Base-by-base conservation (phyloP, 2,113 vertebrate genomes). In the Stegostoma tigrinum region DNA sequence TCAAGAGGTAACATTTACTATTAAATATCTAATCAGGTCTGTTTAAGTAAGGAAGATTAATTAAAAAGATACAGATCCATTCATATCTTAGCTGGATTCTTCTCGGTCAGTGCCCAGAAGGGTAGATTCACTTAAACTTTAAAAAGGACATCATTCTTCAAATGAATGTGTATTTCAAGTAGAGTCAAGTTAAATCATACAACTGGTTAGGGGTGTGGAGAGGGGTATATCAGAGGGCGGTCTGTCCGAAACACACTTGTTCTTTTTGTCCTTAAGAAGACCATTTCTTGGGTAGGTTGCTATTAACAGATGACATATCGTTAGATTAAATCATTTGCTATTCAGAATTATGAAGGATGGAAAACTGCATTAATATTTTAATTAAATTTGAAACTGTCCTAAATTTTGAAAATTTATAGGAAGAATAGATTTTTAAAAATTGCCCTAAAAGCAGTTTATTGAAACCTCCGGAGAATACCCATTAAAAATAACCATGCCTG, bases 141-240 rank as follows among this genome's bases (percentile, higher is more conserved):
- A 95, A 24, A 48, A 75, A 93, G 89, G 89, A 93, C 89, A 66
- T 61, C 89, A 67, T 93, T 93, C 34, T 72, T 95, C 72, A 95
- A 27, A 95, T 95, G 45, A 95, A 48, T 67, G 93, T 95, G 55
- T 19, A 72, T 95, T 95, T 95, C 94, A 95, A 95, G 68, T 95
- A 95, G 38, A 72, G 67, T 48, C 94, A 95, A 72, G 94, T 68
- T 48, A 95, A 95, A 52, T 45, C 93, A 95, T 72, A 52, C 8
- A 95, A 75, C 38, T 64, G n/a, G 61, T n/a, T 91, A 30, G 89
- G 15, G 1, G 2, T n/a, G 89, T 14, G 89, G 89, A 23, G 2
- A n/a, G 45, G 30, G 55, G 12, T 75, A 66, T n/a, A 38, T 93
- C 17, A 83, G 80, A 80, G 30, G 0, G 78, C 21, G 1, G 8